Evolutionary conservation across 2,113 vertebrate genomes (phyloP).

Genomic region (Melanocharis versteri): DNA sequence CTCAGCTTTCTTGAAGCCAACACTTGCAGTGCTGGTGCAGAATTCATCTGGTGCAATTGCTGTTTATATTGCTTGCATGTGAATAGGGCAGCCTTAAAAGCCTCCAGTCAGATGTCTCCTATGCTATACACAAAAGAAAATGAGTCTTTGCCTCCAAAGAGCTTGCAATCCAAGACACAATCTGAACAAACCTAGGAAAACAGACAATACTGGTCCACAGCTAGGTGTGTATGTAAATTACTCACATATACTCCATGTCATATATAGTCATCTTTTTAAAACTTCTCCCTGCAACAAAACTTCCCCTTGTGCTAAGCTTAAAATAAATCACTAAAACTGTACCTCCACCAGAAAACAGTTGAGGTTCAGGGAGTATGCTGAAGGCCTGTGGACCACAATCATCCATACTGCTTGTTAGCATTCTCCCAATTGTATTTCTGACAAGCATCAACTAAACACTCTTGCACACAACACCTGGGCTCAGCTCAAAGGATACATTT

Average conservation of each 20-base stretch:
- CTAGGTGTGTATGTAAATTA: not conserved
- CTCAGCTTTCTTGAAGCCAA: not conserved
- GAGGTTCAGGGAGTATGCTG: not conserved
- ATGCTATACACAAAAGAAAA: not conserved
- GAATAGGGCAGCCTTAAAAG: not conserved
- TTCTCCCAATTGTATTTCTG: not conserved
- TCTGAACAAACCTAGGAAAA: not conserved
- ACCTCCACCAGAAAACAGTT: not conserved
- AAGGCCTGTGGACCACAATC: not conserved
- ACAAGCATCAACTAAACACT: not conserved
- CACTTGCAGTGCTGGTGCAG: not conserved
- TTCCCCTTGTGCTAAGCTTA: not conserved
- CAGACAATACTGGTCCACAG: not conserved
- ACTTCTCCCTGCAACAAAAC: not conserved
- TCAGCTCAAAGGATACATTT: not conserved
- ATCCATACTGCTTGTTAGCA: not conserved
- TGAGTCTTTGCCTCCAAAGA: not conserved
- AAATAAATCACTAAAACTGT: not conserved
- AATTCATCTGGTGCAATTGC: not conserved
- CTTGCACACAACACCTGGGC: not conserved
- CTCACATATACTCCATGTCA: not conserved
- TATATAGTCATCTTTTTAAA: not conserved
- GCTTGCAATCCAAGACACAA: not conserved
- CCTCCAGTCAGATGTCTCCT: not conserved
- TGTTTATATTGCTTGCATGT: not conserved